Evolutionary conservation across 1,140 invertebrate species (phyloP).

Genomic region (Lordiphosa collinella): DNA sequence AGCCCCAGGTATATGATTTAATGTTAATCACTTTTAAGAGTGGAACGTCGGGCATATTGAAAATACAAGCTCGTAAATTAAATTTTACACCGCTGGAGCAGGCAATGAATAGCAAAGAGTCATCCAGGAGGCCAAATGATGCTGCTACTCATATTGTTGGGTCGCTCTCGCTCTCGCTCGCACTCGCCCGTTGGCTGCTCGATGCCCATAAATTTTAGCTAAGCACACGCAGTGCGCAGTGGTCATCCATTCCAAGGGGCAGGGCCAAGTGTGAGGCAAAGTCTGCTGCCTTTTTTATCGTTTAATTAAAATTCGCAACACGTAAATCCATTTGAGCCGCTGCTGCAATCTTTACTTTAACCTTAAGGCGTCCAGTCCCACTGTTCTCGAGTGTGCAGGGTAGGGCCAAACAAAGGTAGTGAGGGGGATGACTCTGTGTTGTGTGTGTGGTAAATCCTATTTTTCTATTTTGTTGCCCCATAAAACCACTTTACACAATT

Average conservation of each 20-base stretch:
- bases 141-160: slow-evolving; percentile 32
- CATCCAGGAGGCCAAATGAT: slow-evolving; percentile 53
- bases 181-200: no score
- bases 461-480: slow-evolving; percentile 76
- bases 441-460: slow-evolving; percentile 69
- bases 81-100: slow-evolving; percentile 64
- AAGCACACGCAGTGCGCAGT: slow-evolving; percentile 73
- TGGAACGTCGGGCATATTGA: slow-evolving; percentile 46
- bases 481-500: slow-evolving; percentile 78
- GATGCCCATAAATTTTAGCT: slow-evolving; percentile 68
- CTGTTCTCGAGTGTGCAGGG: slow-evolving; percentile 23
- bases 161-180: slow-evolving; percentile 1
- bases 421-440: no score
- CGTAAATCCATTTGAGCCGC: slow-evolving; percentile 77
- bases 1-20: slow-evolving; percentile 59
- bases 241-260: slow-evolving; percentile 24
- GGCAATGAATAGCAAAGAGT: slow-evolving; percentile 59
- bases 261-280: slow-evolving; percentile 16
- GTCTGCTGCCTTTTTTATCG: slow-evolving; percentile 70
- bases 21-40: slow-evolving; percentile 73
- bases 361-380: slow-evolving; percentile 62
- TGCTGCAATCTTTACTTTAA: slow-evolving; percentile 78
- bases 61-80: slow-evolving; percentile 75
- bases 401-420: no score
- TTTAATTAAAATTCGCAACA: slow-evolving; percentile 78